Evolutionary conservation across 2,888 invertebrate species (phyloP), one percentile per base, ranked within the genome.

Genomic region (Macropis europaea): DNA sequence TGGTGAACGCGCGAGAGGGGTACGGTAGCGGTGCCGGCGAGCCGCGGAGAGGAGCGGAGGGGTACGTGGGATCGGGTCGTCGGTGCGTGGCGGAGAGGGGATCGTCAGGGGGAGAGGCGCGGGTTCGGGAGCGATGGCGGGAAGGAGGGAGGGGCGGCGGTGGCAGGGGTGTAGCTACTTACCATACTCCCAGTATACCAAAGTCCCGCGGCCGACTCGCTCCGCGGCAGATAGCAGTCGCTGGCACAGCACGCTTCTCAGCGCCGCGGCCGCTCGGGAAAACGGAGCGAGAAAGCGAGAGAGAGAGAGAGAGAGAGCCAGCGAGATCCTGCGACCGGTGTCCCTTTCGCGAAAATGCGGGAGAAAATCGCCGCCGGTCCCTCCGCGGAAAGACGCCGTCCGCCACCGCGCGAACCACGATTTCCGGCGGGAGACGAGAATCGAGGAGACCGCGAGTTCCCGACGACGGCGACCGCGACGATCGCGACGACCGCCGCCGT

Each of bases 91-190:
- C 47, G 36, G 71, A 64, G 78, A n/a, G n/a, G n/a, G n/a, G n/a
- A n/a, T n/a, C n/a, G n/a, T n/a, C n/a, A n/a, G n/a, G n/a, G 76
- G 76, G 64, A 81, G 54, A 26, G 70, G 70, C 77, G 77, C 76
- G 78, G 76, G 76, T 72, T 76, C 71, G 74, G 67, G 70, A 67
- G 61, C 69, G 69, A 69, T 56, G 69, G 67, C 67, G 79, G 66
- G 68, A 79, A 75, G 76, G 76, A 74, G 69, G 77, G 79, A 79
- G 73, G 76, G 79, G 73, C 60, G 76, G 79, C 60, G 84, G 83
- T 80, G 84, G 85, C 87, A 86, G 87, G 88, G 87, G 87, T 88
- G 86, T 84, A 88, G 80, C 89, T 89, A 89, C 89, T 89, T 89
- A 88, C 87, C 88, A 88, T 89, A 89, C 86, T 87, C 86, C 85